A percentile compares a stretch with the other conserved stretches of the same genome.
phyloP scores from a whole-genome alignment of 2,888 invertebrate species.

The Melinopterus prodromus region DNA sequence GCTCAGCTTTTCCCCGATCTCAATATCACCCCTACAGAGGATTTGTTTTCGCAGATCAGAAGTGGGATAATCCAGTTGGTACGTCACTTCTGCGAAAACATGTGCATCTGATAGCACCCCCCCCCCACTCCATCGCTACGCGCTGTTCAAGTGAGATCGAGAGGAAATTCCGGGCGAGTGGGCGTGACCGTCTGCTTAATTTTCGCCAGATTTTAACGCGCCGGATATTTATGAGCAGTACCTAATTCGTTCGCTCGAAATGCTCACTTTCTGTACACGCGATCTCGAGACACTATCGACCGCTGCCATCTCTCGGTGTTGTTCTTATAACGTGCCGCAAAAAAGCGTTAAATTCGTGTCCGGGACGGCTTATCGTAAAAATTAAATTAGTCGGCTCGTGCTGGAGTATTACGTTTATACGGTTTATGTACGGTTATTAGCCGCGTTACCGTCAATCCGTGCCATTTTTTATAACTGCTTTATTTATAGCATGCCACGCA shows the following conservation, averaged over 20 bases:
- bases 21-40: not conserved
- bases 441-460: not conserved
- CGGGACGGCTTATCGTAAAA: not conserved
- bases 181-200: not conserved
- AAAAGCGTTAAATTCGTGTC: not conserved
- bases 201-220: not conserved
- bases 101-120: not conserved
- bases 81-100: not conserved
- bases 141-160: not conserved
- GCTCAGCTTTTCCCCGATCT: not conserved
- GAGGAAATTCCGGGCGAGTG: not conserved
- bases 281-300: not conserved
- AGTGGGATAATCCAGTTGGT: not conserved
- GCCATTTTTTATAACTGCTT: not conserved
- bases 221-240: not conserved
- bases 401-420: not conserved
- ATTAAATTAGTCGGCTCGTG: not conserved
- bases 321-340: not conserved
- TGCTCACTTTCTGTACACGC: slow-evolving; percentile 4
- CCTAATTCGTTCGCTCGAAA: not conserved
- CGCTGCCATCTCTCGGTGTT: not conserved
- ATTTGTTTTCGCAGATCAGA: not conserved
- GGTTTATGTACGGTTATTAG: not conserved
- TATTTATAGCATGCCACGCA: not conserved
- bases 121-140: not conserved